Evolutionary conservation across 2,797 vertebrate genomes (phyloP).

Genomic region (Valencia hispanica): DNA sequence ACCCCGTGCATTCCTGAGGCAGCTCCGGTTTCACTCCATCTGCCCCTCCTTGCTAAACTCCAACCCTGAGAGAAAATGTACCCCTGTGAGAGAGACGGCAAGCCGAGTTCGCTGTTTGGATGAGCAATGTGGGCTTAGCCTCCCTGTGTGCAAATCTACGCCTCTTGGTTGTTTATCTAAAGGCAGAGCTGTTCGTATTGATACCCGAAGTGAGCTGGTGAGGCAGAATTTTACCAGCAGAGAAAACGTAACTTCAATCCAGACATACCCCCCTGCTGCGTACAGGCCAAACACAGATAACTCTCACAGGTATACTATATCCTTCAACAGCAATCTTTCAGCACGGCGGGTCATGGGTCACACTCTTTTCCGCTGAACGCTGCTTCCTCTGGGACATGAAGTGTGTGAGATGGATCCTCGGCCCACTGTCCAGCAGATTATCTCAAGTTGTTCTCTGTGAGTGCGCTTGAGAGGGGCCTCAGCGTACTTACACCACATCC

Average conservation of each 20-base stretch:
- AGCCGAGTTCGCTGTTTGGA: conserved; percentile 68
- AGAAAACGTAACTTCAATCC: conserved; percentile 49
- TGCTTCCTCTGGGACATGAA: conserved; percentile 75
- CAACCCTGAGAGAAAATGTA: conserved; percentile 72
- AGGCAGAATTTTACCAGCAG: conserved; percentile 26
- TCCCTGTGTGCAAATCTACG: conserved; percentile 39
- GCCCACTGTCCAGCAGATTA: conserved; percentile 69
- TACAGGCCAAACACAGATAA: conserved; percentile 71
- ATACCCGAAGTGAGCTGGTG: conserved; percentile 23
- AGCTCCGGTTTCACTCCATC: conserved; percentile 81
- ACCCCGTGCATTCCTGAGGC: conserved; percentile 79
- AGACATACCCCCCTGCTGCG: conserved; percentile 61
- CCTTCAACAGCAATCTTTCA: conserved; percentile 78
- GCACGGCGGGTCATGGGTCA: conserved; percentile 74
- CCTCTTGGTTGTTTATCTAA: conserved; percentile 66
- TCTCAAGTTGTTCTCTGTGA: conserved; percentile 57
- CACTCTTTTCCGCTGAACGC: conserved; percentile 69
- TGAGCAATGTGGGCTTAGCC: conserved; percentile 46
- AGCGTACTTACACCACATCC: conserved; percentile 68
- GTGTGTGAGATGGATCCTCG: conserved; percentile 69
- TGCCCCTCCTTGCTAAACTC: conserved; percentile 74
- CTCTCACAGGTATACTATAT: conserved; percentile 83
- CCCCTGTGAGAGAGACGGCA: conserved; percentile 67
- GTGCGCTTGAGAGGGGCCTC: conserved; percentile 50
- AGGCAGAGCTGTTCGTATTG: conserved; percentile 40